Conservation (phyloP, 1,140 invertebrate genomes). For the Solenopsis fugax region DNA sequence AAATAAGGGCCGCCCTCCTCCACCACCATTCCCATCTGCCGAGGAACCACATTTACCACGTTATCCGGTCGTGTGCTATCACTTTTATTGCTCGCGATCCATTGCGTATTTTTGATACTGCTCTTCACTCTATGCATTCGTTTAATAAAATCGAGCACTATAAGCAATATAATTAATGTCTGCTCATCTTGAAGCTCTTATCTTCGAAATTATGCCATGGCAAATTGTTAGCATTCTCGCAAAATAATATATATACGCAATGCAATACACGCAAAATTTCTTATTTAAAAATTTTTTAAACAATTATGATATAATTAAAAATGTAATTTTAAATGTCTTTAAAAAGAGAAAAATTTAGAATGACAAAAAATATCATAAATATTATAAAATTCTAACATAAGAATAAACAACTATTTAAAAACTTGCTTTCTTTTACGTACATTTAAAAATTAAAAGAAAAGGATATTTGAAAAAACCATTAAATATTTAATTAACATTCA, state of each 20-base stretch:
- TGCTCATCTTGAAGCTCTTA: neutral
- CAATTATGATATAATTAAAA: constrained; percentile 1
- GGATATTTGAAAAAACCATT: neutral
- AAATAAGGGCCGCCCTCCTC: constrained; percentile 91
- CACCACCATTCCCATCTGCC: constrained; percentile 86
- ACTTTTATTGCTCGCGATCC: constrained; percentile 31
- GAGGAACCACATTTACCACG: constrained; percentile 85
- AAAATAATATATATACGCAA: neutral
- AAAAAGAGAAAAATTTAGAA: constrained; percentile 11
- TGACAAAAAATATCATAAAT: neutral
- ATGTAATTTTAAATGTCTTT: neutral
- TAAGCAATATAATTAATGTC: neutral
- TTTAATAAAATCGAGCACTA: neutral
- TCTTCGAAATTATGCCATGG: neutral
- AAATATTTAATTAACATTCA: constrained; percentile 22
- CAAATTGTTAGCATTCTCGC: neutral
- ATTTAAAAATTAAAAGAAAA: constrained; percentile 1
- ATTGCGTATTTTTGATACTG: constrained; percentile 25
- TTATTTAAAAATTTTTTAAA: neutral
- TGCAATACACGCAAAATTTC: neutral
- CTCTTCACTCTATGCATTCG: constrained; percentile 65
- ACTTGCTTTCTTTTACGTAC: neutral
- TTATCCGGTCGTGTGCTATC: constrained; percentile 73
- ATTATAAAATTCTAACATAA: neutral
- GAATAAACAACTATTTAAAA: neutral